Evolutionary conservation across 2,797 vertebrate species (phyloP), one percentile per base, ranked within the genome.

Genomic region (Sebastes elongatus): DNA sequence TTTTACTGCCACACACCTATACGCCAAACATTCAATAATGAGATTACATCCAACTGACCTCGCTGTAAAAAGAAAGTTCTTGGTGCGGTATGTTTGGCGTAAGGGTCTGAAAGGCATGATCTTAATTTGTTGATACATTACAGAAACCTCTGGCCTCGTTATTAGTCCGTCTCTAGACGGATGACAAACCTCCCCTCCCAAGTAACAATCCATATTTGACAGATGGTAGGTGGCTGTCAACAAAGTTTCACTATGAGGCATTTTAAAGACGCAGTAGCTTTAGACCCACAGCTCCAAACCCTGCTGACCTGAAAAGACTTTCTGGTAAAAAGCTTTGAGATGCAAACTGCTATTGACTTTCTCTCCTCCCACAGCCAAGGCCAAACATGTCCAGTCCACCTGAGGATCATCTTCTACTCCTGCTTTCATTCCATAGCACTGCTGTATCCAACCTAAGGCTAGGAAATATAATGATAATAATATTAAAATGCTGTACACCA

Each of bases 241-340:
- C 79, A 86, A 85, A 87, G 52, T 84, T 91, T 90, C 78, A 89
- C 71, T 78, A 64, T 59, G 65, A 86, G 56, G 35, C 27, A 8
- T 57, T 83, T 70, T 82, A 80, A 88, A 88, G 74, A 89, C 68
- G 78, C 70, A 86, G 53, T 6, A 72, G 76, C 62, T 80, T 25
- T 22, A 67, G 65, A 81, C 42, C 32, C 56, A 46, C 23, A 59
- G 7, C 59, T 64, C 77, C 67, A 60, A 76, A 78, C 46, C 7
- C 52, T 32, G 55, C 42, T 72, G 59, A 56, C 66, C 16, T 57
- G 14, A 73, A 59, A 77, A 62, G 20, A 10, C 3, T 64, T 61
- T 11, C 46, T 61, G 33, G 72, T 75, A 83, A 83, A 52, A 38
- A 72, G 57, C 20, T 55, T 7, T 42, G 20, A 78, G 38, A 68